Evolutionary conservation across 2,113 vertebrate species (phyloP).

Genomic region (Muntiacus reevesi): DNA sequence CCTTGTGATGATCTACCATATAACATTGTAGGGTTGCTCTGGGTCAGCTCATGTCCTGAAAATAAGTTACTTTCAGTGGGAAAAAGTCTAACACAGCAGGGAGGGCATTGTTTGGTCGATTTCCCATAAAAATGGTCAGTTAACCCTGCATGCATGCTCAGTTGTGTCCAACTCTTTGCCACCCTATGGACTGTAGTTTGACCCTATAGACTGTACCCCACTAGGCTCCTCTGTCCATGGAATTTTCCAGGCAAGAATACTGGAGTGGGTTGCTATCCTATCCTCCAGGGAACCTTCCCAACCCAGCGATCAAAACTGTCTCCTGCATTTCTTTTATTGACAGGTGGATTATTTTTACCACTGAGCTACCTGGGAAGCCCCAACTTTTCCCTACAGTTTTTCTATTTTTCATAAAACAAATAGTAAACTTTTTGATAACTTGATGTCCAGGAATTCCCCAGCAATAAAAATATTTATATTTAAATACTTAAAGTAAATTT

Average conservation of each 20-base stretch:
- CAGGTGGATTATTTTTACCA: not conserved
- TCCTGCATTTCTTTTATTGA: not conserved
- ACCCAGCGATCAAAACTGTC: not conserved
- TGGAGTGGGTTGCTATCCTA: not conserved
- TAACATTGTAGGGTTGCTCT: not conserved
- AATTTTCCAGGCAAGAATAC: not conserved
- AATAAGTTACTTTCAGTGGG: not conserved
- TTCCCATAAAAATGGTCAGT: not conserved
- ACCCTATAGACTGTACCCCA: not conserved
- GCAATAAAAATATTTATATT: not conserved
- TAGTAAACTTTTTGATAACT: not conserved
- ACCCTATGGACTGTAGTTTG: not conserved
- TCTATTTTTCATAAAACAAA: not conserved
- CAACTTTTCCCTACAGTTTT: not conserved
- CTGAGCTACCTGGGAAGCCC: not conserved
- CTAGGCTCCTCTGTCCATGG: not conserved
- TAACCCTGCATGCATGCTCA: not conserved
- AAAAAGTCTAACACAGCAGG: not conserved
- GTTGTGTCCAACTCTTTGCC: not conserved
- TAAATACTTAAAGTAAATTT: not conserved
- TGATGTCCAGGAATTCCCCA: not conserved
- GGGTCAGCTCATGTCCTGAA: not conserved
- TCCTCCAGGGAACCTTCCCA: not conserved
- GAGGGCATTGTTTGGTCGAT: not conserved
- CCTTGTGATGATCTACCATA: not conserved